Base-by-base conservation (phyloP, 2,113 vertebrate species). In the Chaetops frenatus region DNA sequence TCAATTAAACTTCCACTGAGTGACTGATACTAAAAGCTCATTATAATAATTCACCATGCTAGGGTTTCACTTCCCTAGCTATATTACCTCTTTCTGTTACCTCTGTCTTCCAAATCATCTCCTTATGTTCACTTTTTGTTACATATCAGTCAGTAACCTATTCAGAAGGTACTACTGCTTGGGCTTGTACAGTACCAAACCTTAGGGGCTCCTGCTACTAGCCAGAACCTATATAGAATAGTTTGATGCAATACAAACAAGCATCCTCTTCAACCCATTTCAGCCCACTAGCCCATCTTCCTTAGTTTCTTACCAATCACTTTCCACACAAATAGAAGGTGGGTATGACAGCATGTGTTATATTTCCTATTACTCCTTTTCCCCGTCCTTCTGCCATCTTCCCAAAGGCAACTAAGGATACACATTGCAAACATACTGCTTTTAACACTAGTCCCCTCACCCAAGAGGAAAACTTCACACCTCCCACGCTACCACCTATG, bases 331-430 rank as follows among this genome's bases (percentile, higher is more conserved):
- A 77, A 10, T 2, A 78, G 35, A 88, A 88, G 36, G 7, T 48
- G 23, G n/a, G 19, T 16, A n/a, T 2, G 5, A 69, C 0, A 18
- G 10, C 64, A 69, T 0, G 5, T 1, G 2, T 25, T 51, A 71
- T 24, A 58, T 44, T 84, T 77, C 9, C 1, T 10, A 19, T 0
- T 4, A 66, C 24, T 90, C 21, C 24, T 44, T 76, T 62, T 42
- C 21, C 18, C 28, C 19, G 25, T 3, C 27, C 8, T 88, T 81
- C 81, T 80, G 25, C 28, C 48, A 38, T 42, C 38, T 64, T 64
- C 29, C 69, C 44, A 44, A 70, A 81, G 35, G 45, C 50, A 74
- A 56, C 18, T 33, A 79, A 79, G 1, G 1, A 56, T 36, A 65
- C 17, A 7, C 51, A 64, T 21, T 78, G 69, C 65, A 92, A 81